Evolutionary conservation across 2,888 invertebrate genomes (phyloP), one percentile per base, ranked within the genome.

Genomic region (Eudasyphora cyanicolor): DNA sequence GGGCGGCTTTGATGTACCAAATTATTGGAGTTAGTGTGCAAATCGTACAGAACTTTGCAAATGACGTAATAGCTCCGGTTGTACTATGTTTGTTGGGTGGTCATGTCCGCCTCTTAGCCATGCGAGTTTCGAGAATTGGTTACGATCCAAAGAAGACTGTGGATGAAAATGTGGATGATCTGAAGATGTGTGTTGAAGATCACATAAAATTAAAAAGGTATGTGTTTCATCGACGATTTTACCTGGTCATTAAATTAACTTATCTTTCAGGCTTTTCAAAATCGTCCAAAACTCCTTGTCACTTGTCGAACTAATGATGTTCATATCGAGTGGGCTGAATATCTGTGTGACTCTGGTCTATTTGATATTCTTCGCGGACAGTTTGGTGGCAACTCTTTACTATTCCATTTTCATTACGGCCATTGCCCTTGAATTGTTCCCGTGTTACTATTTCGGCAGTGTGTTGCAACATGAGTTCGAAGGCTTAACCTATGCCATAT

Each of bases 371-470:
- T 85, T 67, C 64, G 84, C 73, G 2, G 82, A 86, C 8, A 85
- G 64, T 35, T 38, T 86, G 1, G 60, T 82, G 7, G 45, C 77
- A 2, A 82, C 71, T 24, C 49, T 80, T n/a, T 86, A 85, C 17
- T 86, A 84, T 70, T 42, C 79, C 6, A 51, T 57, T 0, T 86
- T 83, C 35, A 57, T 79, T 21, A 0, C 79, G 4, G 86, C 85
- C 42, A 69, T 86, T 42, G 45, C 8, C 32, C 49, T 85, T 8
- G 86, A 87, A 38, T 12, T 87, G 8, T 86, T 86, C 67, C 87
- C 87, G 0, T 76, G 79, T 42, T 86, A 86, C 69, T 86, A 86
- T 69, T 86, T 82, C 42, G 87, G 87, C 60, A 85, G 85, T 6
- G 8, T 77, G 35, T 57, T 86, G 32, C 81, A 87, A 35, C 57